These are phyloP conservation scores for Parnassius glacialis DNA, from an alignment of 2,888 invertebrate genomes.

Conservation along the genomic window DNA sequence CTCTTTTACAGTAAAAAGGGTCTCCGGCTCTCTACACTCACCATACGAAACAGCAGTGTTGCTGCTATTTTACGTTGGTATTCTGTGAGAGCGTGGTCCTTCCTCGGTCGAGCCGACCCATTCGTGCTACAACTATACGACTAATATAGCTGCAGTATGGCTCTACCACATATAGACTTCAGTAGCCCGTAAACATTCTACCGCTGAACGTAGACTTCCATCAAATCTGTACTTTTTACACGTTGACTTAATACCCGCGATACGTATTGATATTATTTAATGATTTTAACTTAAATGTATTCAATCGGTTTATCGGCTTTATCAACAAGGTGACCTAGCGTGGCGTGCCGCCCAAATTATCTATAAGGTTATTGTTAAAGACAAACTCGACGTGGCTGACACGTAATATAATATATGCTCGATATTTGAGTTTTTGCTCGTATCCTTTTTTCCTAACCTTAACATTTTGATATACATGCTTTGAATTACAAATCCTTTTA, in stretches of 20 bases:
- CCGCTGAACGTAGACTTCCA: too few species aligned
- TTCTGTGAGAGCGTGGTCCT: too few species aligned
- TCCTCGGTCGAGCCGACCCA: too few species aligned
- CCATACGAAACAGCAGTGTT: too few species aligned
- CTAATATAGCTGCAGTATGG: too few species aligned
- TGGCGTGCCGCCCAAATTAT: slow-evolving; percentile 42
- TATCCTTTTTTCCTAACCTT: slow-evolving; percentile 30
- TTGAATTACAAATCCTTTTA: slow-evolving; percentile 20
- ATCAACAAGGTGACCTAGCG: slow-evolving; percentile 51
- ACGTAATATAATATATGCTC: slow-evolving; percentile 16
- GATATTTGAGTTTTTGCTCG: slow-evolving; percentile 25
- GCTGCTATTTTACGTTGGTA: too few species aligned
- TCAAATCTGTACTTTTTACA: not conserved
- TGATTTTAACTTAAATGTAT: slow-evolving; percentile 19
- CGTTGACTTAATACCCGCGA: not conserved
- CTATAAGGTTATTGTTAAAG: slow-evolving; percentile 43
- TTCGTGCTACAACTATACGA: too few species aligned
- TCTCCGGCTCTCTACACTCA: too few species aligned
- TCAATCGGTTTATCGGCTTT: slow-evolving; percentile 36
- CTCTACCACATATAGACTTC: too few species aligned
- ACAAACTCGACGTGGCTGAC: slow-evolving; percentile 32
- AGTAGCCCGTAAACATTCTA: too few species aligned
- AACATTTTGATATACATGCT: slow-evolving; percentile 19
- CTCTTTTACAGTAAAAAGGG: too few species aligned
- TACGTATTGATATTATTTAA: slow-evolving; percentile 6